A percentile compares a stretch with the other conserved stretches of the same genome.
Conservation (phyloP, 2,888 invertebrate genomes). For the Diabrotica balteata region DNA sequence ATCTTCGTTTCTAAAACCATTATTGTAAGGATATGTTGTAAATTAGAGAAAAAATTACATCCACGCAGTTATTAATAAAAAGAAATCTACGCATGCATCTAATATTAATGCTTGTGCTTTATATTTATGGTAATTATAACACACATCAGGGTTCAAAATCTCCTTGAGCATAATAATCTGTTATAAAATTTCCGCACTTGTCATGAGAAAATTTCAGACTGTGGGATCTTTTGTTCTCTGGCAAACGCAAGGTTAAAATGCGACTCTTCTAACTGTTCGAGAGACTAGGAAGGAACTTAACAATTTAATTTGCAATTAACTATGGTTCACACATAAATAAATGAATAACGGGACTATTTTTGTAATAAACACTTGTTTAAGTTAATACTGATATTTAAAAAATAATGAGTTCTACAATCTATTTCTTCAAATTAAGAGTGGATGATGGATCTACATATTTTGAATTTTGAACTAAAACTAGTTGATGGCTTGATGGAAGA, state of each 20-base stretch:
- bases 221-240: slow-evolving; percentile 53
- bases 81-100: neutral
- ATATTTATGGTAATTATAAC: slow-evolving; percentile 32
- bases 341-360: slow-evolving; percentile 51
- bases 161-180: slow-evolving; percentile 54
- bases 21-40: too few relatives aligned
- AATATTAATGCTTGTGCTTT: neutral
- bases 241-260: slow-evolving; percentile 50
- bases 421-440: too few relatives aligned
- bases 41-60: too few relatives aligned
- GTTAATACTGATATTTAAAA: slow-evolving; percentile 26
- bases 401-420: slow-evolving; percentile 15
- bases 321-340: slow-evolving; percentile 53
- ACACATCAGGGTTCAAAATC: slow-evolving; percentile 50
- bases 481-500: too few relatives aligned
- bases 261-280: slow-evolving; percentile 47
- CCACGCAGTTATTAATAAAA: neutral
- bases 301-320: slow-evolving; percentile 53
- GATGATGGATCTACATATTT: too few relatives aligned
- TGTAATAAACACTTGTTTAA: slow-evolving; percentile 26
- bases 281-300: slow-evolving; percentile 52
- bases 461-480: too few relatives aligned
- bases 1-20: too few relatives aligned
- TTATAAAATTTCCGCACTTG: slow-evolving; percentile 55
- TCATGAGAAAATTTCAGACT: slow-evolving; percentile 52